A percentile compares a stretch with the other conserved stretches of the same genome.
phyloP scores from a whole-genome alignment of 2,797 vertebrate genomes.

The Carduelis carduelis region DNA sequence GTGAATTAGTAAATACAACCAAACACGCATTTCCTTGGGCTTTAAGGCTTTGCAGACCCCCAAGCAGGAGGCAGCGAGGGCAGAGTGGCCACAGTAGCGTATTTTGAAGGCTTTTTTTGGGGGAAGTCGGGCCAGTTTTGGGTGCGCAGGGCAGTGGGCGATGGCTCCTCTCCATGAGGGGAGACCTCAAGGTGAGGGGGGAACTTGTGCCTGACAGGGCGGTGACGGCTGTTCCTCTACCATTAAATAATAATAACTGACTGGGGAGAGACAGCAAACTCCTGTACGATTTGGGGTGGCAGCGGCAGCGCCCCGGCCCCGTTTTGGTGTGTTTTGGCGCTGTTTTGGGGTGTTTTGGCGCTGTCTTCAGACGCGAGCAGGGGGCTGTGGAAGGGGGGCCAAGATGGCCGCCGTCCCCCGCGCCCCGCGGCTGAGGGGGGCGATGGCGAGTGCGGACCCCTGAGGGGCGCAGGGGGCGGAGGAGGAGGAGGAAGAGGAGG shows the following conservation, averaged over 20 bases:
- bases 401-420: not conserved
- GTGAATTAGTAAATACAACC: not conserved
- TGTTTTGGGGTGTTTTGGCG: not conserved
- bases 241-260: not conserved
- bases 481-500: not conserved
- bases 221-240: too few relatives aligned
- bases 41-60: not conserved
- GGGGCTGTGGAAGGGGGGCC: not conserved
- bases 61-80: accelerated
- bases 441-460: not conserved
- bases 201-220: not conserved
- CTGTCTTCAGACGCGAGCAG: not conserved
- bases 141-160: accelerated
- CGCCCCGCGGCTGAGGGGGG: not conserved
- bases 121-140: not conserved
- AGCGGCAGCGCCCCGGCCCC: accelerated
- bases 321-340: too few relatives aligned
- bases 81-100: accelerated
- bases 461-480: not conserved
- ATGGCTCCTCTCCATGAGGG: accelerated
- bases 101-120: accelerated
- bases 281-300: accelerated
- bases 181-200: not conserved
- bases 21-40: accelerated
- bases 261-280: not conserved